A percentile compares a stretch with the other conserved stretches of the same genome.
These are phyloP conservation scores for Heliconius erato DNA, from an alignment of 2,888 invertebrate species.

Conservation along the genomic window DNA sequence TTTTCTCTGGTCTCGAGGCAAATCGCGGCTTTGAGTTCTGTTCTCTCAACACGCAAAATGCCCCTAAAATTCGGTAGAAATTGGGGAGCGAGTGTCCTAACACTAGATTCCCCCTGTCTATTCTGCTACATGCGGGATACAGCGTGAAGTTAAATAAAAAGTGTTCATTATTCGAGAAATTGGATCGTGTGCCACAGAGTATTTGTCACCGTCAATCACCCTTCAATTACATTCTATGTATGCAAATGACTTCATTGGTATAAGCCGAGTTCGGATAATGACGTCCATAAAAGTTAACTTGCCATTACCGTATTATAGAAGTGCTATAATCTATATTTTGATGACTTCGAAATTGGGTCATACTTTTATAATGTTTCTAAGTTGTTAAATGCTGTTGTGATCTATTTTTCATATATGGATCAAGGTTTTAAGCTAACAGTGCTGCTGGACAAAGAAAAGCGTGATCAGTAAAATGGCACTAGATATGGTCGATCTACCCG, in stretches of 20 bases:
- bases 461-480: no score
- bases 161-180: neutral
- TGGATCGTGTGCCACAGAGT: constrained; percentile 35
- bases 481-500: no score
- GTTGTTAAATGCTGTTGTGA: neutral
- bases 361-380: constrained; percentile 5
- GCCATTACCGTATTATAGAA: constrained; percentile 57
- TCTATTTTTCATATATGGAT: neutral
- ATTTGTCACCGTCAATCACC: constrained; percentile 52
- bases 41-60: no score
- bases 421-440: neutral
- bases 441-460: neutral
- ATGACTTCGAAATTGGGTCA: constrained; percentile 19
- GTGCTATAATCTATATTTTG: constrained; percentile 23
- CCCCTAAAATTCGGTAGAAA: no score
- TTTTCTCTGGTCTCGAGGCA: no score
- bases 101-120: no score
- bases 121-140: neutral
- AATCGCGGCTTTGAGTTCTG: no score
- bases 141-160: neutral
- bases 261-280: constrained; percentile 56
- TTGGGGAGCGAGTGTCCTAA: no score
- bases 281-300: constrained; percentile 60
- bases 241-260: constrained; percentile 76
- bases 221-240: constrained; percentile 66